Base-by-base conservation (phyloP, 2,797 vertebrate species). In the Nannoperca australis region DNA sequence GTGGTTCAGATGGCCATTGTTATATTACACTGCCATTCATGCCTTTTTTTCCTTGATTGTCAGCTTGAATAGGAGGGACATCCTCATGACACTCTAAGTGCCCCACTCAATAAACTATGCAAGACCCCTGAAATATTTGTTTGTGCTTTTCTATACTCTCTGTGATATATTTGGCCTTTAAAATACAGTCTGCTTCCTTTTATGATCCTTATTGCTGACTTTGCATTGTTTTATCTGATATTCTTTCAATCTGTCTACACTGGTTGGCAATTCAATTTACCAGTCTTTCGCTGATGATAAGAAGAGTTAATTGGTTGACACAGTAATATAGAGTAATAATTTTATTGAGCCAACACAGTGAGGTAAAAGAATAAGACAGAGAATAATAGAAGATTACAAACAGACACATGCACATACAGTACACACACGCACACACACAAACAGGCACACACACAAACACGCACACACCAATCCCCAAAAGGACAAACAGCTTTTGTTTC, bases 401-500 rank as follows among this genome's bases (percentile, higher is more conserved):
- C 72, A 82, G 59, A 77, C 80, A 79, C 72, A 30, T 70, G 62
- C 82, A 79, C 73, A 76, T 71, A 75, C 70, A 73, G 45, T 38
- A 27, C 24, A 27, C 63, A 53, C 63, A 44, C 64, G 61, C 54
- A 54, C 60, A 78, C 56, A 78, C 74, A 66, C 79, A 69, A 76
- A 73, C 74, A 67, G 66, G 82, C 64, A 87, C 54, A 80, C 73
- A 73, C 74, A 68, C 71, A 83, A 61, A 87, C 54, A 80, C 73
- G 64, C 76, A 78, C 83, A 66, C 84, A 78, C 81, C 74, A 79
- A 90, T 89, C 82, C 90, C 88, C 89, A 91, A 88, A 93, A 93
- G 91, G 88, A 95, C 93, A 95, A 95, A 94, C 91, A 94, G 90
- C 92, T 91, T 94, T 95, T 95, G 93, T 95, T 94, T 93, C 88